Conservation (phyloP, 2,113 vertebrate species). For the Danio rerio region GRCz12tu NC_133179.1:17214001-17214500, state of each 20-base stretch:
- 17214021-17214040: too few species aligned
- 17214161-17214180: too few species aligned
- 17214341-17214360: conserved; percentile 84
- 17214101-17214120: too few species aligned
- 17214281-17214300: conserved; percentile 83
- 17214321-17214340: conserved; percentile 80
- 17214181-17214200: too few species aligned
- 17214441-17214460: conserved; percentile 81
- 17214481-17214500: conserved; percentile 84
- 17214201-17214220: too few species aligned
- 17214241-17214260: conserved; percentile 77
- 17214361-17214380: conserved; percentile 83
- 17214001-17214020: too few species aligned
- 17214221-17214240: not conserved
- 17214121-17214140: too few species aligned
- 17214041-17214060: too few species aligned
- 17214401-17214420: conserved; percentile 86
- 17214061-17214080: too few species aligned
- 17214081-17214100: too few species aligned
- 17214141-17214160: too few species aligned
- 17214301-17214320: conserved; percentile 85
- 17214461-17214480: conserved; percentile 85
- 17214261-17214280: conserved; percentile 81
- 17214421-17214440: conserved; percentile 85
- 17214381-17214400: conserved; percentile 85